Base-by-base conservation (phyloP, 2,797 vertebrate genomes). In the Margarornis squamiger region DNA sequence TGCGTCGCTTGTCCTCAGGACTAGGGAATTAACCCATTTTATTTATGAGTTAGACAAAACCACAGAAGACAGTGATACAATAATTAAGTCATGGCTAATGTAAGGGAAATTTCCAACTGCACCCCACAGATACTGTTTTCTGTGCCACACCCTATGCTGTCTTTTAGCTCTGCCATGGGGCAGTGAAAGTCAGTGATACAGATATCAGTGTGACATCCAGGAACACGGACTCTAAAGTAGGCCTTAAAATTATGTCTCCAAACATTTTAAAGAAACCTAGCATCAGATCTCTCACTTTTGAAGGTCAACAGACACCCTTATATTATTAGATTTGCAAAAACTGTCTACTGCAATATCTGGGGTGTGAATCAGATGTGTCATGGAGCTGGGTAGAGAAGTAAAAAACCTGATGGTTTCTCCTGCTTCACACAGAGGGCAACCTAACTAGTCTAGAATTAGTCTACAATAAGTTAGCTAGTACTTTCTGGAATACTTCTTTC, bases 1-100 rank as follows among this genome's bases (percentile, higher is more conserved):
- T 20, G 22, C 52, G 62, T 43, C 43, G 52, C 5, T 91, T 58
- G 43, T 57, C 41, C 57, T 66, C n/a, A 51, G n/a, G 38, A 81
- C 39, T 36, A 46, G 19, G 46, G 62, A 74, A 88, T 0, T 54
- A 39, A 78, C 39, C 21, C 29, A 22, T 74, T 77, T 80, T 49
- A 41, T 92, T 86, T 70, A 73, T 6, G 15, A 76, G 14, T 46
- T 46, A 80, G 38, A 71, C 22, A 86, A 88, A 92, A 68, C 27
- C 30, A 48, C 49, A 83, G 38, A 90, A 58, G 66, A 48, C 14
- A 49, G 14, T 20, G 36, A 95, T 23, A 26, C n/a, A 62, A 55
- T 55, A 84, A 88, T 78, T 58, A 71, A 86, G 38, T 52, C 18
- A 18, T 26, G 19, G n/a, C 29, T 70, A 76, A 76, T 5, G 9